phyloP scores from a whole-genome alignment of 2,113 vertebrate genomes.

The Prunella himalayana region DNA sequence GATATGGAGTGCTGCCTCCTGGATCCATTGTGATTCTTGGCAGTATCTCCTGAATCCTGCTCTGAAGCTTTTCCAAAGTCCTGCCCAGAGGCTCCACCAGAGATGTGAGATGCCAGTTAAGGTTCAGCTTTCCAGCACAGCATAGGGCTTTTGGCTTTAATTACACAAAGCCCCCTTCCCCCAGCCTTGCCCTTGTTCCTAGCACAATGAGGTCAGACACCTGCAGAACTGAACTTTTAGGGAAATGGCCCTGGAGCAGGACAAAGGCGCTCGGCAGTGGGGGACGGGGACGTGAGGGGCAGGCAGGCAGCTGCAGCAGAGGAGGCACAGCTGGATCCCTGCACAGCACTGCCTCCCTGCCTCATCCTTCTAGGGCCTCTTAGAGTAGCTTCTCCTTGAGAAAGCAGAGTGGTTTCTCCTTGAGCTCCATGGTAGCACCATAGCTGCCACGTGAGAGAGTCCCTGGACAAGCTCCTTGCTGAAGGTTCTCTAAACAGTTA shows the following conservation, averaged over 20 bases:
- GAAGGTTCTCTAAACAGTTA: neutral
- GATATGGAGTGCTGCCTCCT: neutral
- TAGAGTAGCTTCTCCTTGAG: neutral
- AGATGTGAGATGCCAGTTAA: neutral
- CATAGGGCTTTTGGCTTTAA: neutral
- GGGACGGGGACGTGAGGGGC: neutral
- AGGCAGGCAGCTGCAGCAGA: neutral
- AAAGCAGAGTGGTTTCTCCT: neutral
- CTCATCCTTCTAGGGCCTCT: neutral
- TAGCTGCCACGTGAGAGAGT: neutral
- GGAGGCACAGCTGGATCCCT: neutral
- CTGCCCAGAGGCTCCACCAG: neutral
- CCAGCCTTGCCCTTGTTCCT: neutral
- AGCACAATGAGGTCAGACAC: neutral
- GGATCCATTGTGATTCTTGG: neutral
- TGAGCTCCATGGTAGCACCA: neutral
- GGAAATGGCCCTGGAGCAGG: neutral
- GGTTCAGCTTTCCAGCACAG: neutral
- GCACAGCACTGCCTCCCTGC: neutral
- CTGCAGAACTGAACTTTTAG: conserved; percentile 5
- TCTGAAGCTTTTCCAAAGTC: neutral
- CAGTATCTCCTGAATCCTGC: neutral
- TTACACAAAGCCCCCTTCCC: neutral
- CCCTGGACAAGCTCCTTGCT: neutral
- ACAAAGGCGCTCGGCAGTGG: neutral